Conservation (phyloP, 2,113 vertebrate genomes). For the Heterochromis multidens region DNA sequence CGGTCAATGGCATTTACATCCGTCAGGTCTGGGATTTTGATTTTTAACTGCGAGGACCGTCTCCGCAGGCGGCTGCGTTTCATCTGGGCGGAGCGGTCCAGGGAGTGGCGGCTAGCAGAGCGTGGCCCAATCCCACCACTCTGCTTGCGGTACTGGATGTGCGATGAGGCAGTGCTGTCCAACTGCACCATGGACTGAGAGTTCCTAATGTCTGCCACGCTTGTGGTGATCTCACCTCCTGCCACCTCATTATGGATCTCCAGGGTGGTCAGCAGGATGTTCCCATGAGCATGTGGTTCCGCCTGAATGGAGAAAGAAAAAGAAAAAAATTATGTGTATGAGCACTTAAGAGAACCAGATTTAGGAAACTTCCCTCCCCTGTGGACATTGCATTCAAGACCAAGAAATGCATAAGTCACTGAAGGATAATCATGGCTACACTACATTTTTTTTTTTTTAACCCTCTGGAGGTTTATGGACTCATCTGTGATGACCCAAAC, state of each 20-base stretch:
- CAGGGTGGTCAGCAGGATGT: slow-evolving; percentile 87
- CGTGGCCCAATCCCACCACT: slow-evolving; percentile 75
- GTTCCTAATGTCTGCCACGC: slow-evolving; percentile 85
- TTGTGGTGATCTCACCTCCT: slow-evolving; percentile 85
- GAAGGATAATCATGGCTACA: neutral
- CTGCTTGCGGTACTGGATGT: slow-evolving; percentile 93
- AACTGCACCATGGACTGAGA: slow-evolving; percentile 88
- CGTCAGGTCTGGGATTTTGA: slow-evolving; percentile 95
- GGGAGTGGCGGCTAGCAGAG: slow-evolving; percentile 76
- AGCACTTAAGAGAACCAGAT: neutral
- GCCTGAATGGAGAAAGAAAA: slow-evolving; percentile 72
- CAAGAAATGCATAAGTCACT: neutral
- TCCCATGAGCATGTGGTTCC: slow-evolving; percentile 84
- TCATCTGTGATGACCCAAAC: neutral
- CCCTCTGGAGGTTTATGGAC: too few species aligned
- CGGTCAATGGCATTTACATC: slow-evolving; percentile 97
- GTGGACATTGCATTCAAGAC: neutral
- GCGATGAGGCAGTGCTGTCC: slow-evolving; percentile 84
- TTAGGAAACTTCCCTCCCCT: neutral
- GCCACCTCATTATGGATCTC: slow-evolving; percentile 93
- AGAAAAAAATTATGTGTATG: neutral
- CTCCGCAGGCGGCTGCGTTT: slow-evolving; percentile 89
- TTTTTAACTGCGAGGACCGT: slow-evolving; percentile 91
- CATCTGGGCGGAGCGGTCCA: slow-evolving; percentile 82
- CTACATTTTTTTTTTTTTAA: too few species aligned